phyloP scores from a whole-genome alignment of 2,888 invertebrate genomes.

The Leucozona laternaria region DNA sequence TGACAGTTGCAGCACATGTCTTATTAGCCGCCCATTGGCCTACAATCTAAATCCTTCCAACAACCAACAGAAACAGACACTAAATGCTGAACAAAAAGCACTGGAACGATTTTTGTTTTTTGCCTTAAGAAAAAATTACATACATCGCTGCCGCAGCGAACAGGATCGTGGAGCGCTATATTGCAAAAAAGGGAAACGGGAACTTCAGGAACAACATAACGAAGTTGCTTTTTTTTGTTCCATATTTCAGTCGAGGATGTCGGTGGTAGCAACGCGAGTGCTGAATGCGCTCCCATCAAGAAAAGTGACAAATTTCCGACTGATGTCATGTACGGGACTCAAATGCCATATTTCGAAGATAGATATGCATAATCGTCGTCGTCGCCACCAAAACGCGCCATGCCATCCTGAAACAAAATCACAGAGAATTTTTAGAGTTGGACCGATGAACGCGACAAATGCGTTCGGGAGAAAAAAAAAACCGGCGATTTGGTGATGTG shows the following conservation, averaged over 20 bases:
- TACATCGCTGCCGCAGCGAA: background rate
- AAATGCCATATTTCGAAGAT: conserved; percentile 68
- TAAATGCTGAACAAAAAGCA: no score
- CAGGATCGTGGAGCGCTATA: background rate
- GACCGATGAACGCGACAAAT: conserved; percentile 62
- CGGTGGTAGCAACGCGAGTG: background rate
- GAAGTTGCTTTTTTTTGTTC: conserved; percentile 3
- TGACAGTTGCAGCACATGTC: no score
- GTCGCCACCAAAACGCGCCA: conserved; percentile 55
- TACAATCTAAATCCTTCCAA: no score
- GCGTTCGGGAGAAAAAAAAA: conserved; percentile 40
- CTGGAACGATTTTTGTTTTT: no score
- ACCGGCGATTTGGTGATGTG: conserved; percentile 33
- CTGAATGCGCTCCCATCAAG: conserved; percentile 58
- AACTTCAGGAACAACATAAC: conserved; percentile 56
- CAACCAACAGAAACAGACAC: no score
- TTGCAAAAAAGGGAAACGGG: conserved; percentile 3
- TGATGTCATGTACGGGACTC: conserved; percentile 65
- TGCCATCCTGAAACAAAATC: conserved; percentile 16
- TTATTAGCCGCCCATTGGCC: no score
- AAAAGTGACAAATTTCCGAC: conserved; percentile 74
- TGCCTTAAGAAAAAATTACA: no score
- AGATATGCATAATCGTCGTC: conserved; percentile 67
- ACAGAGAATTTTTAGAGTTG: conserved; percentile 36
- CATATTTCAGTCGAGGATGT: conserved; percentile 2